Evolutionary conservation across 2,888 invertebrate genomes (phyloP).

Genomic region (Erannis defoliaria): DNA sequence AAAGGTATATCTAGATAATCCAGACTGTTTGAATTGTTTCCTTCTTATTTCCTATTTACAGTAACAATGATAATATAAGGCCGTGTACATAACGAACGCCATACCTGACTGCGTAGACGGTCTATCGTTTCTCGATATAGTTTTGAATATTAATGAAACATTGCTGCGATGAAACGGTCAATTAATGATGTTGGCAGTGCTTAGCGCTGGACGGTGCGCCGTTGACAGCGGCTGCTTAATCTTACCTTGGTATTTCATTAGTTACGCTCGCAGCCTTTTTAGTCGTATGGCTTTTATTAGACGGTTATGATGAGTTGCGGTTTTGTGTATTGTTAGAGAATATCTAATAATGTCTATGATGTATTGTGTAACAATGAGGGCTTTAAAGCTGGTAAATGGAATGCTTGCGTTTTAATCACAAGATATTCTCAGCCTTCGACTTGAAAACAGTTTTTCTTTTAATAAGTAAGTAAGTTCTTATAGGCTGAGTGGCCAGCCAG

Average conservation of each 20-base stretch:
- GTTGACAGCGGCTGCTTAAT: slow-evolving; percentile 78
- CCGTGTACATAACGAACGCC: slow-evolving; percentile 2
- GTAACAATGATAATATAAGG: not conserved
- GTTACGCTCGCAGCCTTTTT: slow-evolving; percentile 70
- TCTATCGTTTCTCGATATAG: slow-evolving; percentile 61
- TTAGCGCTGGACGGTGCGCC: slow-evolving; percentile 59
- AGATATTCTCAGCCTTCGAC: too few species aligned
- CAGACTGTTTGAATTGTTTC: not conserved
- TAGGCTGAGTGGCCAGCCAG: too few species aligned
- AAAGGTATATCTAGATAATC: not conserved
- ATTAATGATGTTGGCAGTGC: slow-evolving; percentile 77
- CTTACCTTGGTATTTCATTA: slow-evolving; percentile 76
- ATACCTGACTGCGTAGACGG: slow-evolving; percentile 17
- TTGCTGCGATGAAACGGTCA: slow-evolving; percentile 77
- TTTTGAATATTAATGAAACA: slow-evolving; percentile 77
- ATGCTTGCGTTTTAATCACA: not conserved
- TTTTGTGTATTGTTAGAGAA: slow-evolving; percentile 2
- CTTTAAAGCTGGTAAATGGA: not conserved
- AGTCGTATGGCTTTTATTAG: slow-evolving; percentile 55
- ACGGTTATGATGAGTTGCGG: slow-evolving; percentile 46
- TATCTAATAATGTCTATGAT: too few species aligned
- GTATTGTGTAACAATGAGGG: slow-evolving; percentile 25
- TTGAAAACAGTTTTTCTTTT: too few species aligned
- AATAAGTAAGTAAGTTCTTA: too few species aligned
- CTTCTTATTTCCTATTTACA: not conserved